Conservation (phyloP, 2,797 vertebrate genomes). For the Alosa sapidissima region DNA sequence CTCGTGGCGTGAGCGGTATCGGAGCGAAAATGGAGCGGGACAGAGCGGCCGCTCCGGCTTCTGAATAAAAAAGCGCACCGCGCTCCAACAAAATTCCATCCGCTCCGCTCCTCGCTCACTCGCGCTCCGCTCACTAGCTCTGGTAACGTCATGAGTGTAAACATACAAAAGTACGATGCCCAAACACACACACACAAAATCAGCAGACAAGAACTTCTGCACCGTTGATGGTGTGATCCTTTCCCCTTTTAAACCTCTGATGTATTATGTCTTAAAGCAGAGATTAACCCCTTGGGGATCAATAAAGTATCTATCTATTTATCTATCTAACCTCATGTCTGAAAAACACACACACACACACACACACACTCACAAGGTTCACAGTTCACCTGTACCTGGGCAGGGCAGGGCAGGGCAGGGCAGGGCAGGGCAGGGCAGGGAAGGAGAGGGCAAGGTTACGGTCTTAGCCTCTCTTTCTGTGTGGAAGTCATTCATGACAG, state of each 20-base stretch:
- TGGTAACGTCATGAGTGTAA: too few species aligned
- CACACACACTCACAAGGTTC: neutral
- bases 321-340: neutral
- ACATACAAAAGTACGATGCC: too few species aligned
- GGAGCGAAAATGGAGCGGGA: too few species aligned
- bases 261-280: neutral
- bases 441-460: neutral
- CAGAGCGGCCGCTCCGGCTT: too few species aligned
- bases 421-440: neutral
- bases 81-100: too few species aligned
- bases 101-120: too few species aligned
- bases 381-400: neutral
- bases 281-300: neutral
- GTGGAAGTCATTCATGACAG: neutral
- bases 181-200: neutral
- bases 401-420: neutral
- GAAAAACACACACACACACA: constrained; percentile 8
- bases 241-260: neutral
- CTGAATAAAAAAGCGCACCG: too few species aligned
- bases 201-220: neutral
- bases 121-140: too few species aligned
- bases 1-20: too few species aligned
- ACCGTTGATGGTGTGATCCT: neutral
- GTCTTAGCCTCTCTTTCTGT: neutral
- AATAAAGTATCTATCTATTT: too few species aligned